Evolutionary conservation across 2,888 invertebrate genomes (phyloP).

Genomic region (Seladonia tumulorum): DNA sequence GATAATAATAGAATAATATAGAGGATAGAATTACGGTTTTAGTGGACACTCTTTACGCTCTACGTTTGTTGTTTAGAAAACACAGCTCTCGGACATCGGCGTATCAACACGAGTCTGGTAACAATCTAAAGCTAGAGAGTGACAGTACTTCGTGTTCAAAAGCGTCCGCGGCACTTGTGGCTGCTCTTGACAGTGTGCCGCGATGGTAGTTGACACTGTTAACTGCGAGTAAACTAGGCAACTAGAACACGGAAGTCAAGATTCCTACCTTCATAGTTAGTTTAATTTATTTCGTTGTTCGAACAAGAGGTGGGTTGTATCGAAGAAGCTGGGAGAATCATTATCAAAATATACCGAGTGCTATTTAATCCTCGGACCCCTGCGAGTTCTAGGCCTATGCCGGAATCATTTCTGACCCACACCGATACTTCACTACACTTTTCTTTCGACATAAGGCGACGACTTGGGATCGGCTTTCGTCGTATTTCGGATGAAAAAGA

Average conservation of each 20-base stretch:
- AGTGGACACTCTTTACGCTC: slow-evolving; percentile 38
- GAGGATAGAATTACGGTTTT: slow-evolving; percentile 41
- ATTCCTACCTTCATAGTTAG: neutral
- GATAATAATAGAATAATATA: slow-evolving; percentile 49
- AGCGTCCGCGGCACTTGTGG: neutral
- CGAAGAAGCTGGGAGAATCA: slow-evolving; percentile 49
- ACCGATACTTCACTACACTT: too few species aligned
- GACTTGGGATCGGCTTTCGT: too few species aligned
- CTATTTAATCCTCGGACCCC: neutral
- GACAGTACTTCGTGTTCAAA: neutral
- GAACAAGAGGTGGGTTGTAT: slow-evolving; percentile 16
- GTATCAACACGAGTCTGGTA: neutral
- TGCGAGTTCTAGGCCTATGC: too few species aligned
- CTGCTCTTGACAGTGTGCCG: neutral
- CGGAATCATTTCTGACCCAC: too few species aligned
- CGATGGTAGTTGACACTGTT: neutral
- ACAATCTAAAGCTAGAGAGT: slow-evolving; percentile 23
- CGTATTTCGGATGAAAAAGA: too few species aligned
- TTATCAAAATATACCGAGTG: neutral
- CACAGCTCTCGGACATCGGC: slow-evolving; percentile 6
- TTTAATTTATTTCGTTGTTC: neutral
- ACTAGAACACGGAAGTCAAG: neutral
- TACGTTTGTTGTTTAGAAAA: slow-evolving; percentile 25
- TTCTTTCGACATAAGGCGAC: too few species aligned
- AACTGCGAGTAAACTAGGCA: neutral